phyloP scores from a whole-genome alignment of 2,113 vertebrate species.

The Ceuthmochares aereus region DNA sequence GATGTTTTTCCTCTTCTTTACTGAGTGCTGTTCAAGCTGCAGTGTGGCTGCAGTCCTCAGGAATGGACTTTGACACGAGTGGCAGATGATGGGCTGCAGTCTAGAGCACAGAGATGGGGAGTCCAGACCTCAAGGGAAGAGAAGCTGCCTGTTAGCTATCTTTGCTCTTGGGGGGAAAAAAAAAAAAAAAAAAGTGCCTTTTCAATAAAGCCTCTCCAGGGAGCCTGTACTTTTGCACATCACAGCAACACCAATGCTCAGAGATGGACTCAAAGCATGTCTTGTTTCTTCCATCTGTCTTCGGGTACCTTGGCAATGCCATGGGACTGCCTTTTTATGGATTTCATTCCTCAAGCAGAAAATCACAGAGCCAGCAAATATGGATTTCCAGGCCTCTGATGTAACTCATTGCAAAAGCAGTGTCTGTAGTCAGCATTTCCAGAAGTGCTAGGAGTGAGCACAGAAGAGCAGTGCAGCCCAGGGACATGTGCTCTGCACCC shows the following conservation, averaged over 20 bases:
- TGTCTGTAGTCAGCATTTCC: neutral
- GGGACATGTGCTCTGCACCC: rapidly evolving
- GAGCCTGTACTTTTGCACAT: neutral
- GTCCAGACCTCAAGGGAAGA: neutral
- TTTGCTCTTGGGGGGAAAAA: neutral
- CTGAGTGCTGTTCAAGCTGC: neutral
- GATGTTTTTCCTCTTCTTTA: neutral
- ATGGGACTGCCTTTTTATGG: neutral
- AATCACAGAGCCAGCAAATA: neutral
- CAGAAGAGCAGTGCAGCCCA: neutral
- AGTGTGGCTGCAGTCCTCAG: neutral
- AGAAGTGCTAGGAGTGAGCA: neutral
- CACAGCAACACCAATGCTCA: neutral
- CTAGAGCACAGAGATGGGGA: neutral
- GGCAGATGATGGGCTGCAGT: neutral
- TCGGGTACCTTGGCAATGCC: neutral
- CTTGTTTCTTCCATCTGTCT: neutral
- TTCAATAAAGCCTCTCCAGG: neutral
- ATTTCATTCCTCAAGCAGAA: neutral
- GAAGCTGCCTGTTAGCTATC: neutral
- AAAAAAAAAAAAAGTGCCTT: neutral
- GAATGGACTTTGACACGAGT: neutral
- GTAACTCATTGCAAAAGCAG: neutral
- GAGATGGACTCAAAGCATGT: neutral
- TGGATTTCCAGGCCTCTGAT: neutral